phyloP scores from a whole-genome alignment of 2,113 vertebrate genomes.

The Polyodon spathula region DNA sequence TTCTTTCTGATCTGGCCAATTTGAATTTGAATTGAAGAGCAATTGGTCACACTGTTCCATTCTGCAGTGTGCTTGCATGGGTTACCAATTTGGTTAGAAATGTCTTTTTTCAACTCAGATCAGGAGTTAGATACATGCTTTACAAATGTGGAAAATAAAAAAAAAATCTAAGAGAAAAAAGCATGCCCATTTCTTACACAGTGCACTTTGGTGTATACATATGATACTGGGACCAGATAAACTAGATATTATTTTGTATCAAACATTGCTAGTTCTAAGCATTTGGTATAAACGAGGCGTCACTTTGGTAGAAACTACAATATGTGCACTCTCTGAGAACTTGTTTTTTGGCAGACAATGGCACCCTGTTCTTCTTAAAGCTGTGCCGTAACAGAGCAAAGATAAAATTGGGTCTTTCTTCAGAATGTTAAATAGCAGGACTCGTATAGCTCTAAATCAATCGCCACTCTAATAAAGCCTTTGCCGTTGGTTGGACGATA shows the following conservation, averaged over 20 bases:
- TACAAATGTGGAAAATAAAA: too few species aligned
- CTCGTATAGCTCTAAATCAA: conserved; percentile 15
- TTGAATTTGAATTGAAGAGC: conserved; percentile 15
- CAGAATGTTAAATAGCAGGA: neutral
- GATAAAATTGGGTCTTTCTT: conserved; percentile 1
- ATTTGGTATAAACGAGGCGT: conserved; percentile 32
- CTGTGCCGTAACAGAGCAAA: neutral
- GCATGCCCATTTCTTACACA: too few species aligned
- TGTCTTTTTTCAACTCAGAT: too few species aligned
- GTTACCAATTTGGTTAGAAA: too few species aligned
- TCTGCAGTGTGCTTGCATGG: neutral
- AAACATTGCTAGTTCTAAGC: conserved; percentile 24
- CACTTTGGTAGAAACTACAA: conserved; percentile 24
- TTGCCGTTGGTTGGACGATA: conserved; percentile 4
- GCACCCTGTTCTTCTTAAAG: neutral
- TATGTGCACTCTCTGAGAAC: conserved; percentile 24
- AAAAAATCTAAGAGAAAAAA: too few species aligned
- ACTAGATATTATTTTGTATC: neutral
- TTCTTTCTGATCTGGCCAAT: conserved; percentile 8
- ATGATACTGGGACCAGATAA: too few species aligned
- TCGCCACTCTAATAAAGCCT: neutral
- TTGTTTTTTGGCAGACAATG: conserved; percentile 9
- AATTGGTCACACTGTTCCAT: neutral
- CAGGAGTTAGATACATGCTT: too few species aligned
- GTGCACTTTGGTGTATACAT: too few species aligned